Evolutionary conservation across 2,113 vertebrate species (phyloP), one percentile per base, ranked within the genome.

Genomic region (Haplochromis burtoni): DNA sequence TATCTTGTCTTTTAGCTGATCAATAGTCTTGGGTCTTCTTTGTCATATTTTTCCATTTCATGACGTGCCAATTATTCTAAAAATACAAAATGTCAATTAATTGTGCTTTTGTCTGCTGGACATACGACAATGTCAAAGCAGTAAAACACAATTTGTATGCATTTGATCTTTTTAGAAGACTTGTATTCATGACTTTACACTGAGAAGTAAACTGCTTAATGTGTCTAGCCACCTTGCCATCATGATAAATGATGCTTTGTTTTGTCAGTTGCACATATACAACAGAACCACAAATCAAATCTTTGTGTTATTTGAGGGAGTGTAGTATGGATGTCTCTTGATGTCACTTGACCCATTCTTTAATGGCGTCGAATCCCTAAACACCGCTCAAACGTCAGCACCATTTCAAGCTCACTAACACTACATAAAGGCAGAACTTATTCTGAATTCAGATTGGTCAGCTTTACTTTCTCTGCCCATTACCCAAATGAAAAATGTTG

Each of bases 401-500:
- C 91, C 88, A 88, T 80, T 33, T 87, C 53, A 61, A 57, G 87
- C 78, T 29, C 45, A 68, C 53, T 11, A 53, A 78, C 29, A 82
- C 24, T 45, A 49, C 40, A 85, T 8, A 33, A 71, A 68, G 40
- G 80, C 33, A 42, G 17, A 71, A 45, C n/a, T 76, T 83, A 31
- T 86, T 76, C 33, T 51, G 73, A 55, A 86, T 85, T 84, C 47
- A 35, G 66, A 68, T 17, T 26, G 38, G 13, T 55, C 21, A 33
- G 5, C 33, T 91, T 89, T 38, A 35, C 68, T 82, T 87, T 59
- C 82, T 51, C 66, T 80, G 63, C 29, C 35, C 14, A 55, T 59
- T 47, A 86, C 63, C 71, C 29, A 84, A 92, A 91, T 86, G 78
- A 89, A 89, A 91, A 90, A 88, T 80, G 24, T 71, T 86, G 14